Evolutionary conservation across 2,888 invertebrate species (phyloP), one percentile per base, ranked within the genome.

Genomic region (Luperina testacea): DNA sequence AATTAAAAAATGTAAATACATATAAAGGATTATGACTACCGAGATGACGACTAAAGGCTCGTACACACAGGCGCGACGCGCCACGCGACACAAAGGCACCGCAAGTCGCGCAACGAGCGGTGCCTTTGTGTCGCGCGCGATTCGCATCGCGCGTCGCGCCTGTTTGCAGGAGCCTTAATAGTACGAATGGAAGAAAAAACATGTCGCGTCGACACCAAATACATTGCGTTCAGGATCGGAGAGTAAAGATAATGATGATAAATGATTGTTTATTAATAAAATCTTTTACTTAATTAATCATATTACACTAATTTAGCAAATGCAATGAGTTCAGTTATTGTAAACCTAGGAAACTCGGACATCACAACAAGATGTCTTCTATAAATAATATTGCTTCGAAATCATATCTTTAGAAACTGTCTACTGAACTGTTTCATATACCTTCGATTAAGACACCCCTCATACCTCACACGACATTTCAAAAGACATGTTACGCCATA

Each of bases 401-500:
- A 71, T 9, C 13, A 38, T 83, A n/a, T 11, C 51, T 9, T 32
- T 15, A 57, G 0, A 45, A 42, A 69, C 53, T 63, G 15, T 15
- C 20, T 45, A 48, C 48, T 77, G 83, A 77, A 68, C 77, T 68
- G 61, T 48, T 83, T 11, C 77, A 83, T 68, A 63, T 13, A 77
- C 68, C 45, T 72, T 72, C 76, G 53, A 80, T 72, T 72, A 84
- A 59, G 15, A 48, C 32, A 45, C 81, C 80, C 80, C 57, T 57
- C 57, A 27, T 70, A 79, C 53, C 72, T 72, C 64, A 73, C 64
- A 78, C 63, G 64, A 82, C 70, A 81, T 78, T 57, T 84, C 71
- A 78, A 86, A 80, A 86, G 78, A 72, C 69, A 70, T 86, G 72
- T 84, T 72, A 75, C 86, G 63, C 69, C n/a, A 75, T 86, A 86